Evolutionary conservation across 2,797 vertebrate species (phyloP).

Genomic region (Spea hammondii): DNA sequence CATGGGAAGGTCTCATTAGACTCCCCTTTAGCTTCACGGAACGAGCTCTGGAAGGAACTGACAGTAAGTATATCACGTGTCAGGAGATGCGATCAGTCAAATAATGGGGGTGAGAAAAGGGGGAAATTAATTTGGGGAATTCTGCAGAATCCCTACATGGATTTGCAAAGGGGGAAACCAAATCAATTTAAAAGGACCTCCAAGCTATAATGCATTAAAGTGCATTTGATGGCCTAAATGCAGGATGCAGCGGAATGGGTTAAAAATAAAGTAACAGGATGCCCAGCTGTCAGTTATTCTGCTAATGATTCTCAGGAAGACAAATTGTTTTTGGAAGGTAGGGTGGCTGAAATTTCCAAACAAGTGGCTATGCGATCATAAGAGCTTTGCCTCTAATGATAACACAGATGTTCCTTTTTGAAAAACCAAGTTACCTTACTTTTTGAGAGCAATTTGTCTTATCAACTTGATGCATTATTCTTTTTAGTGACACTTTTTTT

Average conservation of each 20-base stretch:
- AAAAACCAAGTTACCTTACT: conserved; percentile 48
- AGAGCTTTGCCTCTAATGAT: conserved; percentile 48
- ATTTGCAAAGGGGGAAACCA: no score
- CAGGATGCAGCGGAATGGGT: conserved; percentile 28
- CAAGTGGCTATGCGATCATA: conserved; percentile 14
- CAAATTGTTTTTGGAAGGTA: conserved; percentile 49
- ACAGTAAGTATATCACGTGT: no score
- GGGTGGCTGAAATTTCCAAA: conserved; percentile 52
- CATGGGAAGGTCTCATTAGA: no score
- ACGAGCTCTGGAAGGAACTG: no score
- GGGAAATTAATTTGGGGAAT: no score
- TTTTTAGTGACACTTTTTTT: conserved; percentile 36
- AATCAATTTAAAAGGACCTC: no score
- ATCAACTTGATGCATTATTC: conserved; percentile 46
- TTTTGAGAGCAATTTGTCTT: conserved; percentile 54
- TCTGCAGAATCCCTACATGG: no score
- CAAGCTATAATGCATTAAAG: no score
- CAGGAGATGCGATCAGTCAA: no score
- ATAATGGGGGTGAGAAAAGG: no score
- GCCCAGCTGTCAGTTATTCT: conserved; percentile 53
- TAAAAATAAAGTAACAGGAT: conserved; percentile 33
- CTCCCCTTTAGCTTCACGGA: conserved; percentile 29
- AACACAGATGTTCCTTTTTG: conserved; percentile 56
- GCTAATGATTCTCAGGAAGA: conserved; percentile 53
- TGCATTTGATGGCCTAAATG: no score